These are phyloP conservation scores for Erannis defoliaria DNA, from an alignment of 2,888 invertebrate species.

Conservation along the genomic window DNA sequence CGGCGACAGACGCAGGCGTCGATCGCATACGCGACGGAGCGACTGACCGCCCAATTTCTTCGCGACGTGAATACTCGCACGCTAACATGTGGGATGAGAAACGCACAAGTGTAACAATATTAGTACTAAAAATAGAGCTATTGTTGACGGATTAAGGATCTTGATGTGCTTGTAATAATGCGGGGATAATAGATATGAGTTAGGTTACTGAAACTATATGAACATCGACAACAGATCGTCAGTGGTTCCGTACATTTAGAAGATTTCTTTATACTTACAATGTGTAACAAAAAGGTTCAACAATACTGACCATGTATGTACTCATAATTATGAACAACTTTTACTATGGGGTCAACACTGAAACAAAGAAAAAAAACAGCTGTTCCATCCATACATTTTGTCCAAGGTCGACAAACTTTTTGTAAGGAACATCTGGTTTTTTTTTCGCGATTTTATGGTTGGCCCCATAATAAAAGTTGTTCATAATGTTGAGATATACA, in stretches of 20 bases:
- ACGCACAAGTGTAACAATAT: slow-evolving; percentile 48
- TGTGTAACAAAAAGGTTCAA: no score
- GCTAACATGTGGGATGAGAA: slow-evolving; percentile 57
- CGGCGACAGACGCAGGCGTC: slow-evolving; percentile 62
- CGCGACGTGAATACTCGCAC: slow-evolving; percentile 57
- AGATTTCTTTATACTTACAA: no score
- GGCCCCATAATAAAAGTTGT: no score
- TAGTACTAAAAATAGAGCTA: slow-evolving; percentile 51
- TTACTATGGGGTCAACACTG: no score
- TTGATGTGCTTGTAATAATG: slow-evolving; percentile 20
- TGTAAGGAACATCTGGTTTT: no score
- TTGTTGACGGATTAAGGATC: slow-evolving; percentile 47
- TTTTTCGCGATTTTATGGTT: no score
- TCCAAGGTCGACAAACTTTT: no score
- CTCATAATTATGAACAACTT: no score
- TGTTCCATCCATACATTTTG: no score
- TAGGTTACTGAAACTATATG: neutral
- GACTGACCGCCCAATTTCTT: slow-evolving; percentile 76
- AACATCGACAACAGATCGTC: neutral
- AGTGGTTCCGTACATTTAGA: neutral
- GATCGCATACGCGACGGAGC: slow-evolving; percentile 67
- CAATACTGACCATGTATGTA: no score
- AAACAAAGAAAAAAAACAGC: no score
- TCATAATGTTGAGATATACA: no score
- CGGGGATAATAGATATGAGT: slow-evolving; percentile 11